Evolutionary conservation across 2,888 invertebrate genomes (phyloP).

Genomic region (Eumacrocentrus americanus): DNA sequence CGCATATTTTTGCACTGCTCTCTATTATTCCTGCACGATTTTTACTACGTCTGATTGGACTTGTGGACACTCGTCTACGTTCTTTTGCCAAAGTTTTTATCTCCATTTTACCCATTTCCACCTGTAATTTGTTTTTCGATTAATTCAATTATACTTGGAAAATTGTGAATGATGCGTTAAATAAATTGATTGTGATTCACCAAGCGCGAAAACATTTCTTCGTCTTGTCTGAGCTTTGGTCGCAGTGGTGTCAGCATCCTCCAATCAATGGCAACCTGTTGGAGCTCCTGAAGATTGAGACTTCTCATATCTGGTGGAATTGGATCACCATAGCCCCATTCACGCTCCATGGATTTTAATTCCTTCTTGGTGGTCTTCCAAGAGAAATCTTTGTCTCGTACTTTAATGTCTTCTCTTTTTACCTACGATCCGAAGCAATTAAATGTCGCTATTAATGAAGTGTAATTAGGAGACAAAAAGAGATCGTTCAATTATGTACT

Average conservation of each 20-base stretch:
- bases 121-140: constrained; percentile 46
- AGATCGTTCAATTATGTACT: constrained; percentile 59
- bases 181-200: constrained; percentile 36
- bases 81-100: constrained; percentile 75
- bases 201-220: constrained; percentile 78
- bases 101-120: constrained; percentile 82
- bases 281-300: constrained; percentile 77
- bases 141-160: background rate
- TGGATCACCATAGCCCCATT: constrained; percentile 77
- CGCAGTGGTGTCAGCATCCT: constrained; percentile 88
- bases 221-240: constrained; percentile 83
- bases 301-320: constrained; percentile 82
- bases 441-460: background rate
- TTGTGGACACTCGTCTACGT: constrained; percentile 70
- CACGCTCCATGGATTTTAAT: constrained; percentile 67
- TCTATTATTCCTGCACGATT: constrained; percentile 84
- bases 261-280: constrained; percentile 89
- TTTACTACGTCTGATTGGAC: constrained; percentile 77
- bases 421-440: constrained; percentile 62
- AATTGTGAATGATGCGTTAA: background rate
- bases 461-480: background rate
- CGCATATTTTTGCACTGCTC: constrained; percentile 75
- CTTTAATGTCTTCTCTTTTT: constrained; percentile 76
- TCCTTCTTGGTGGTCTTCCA: constrained; percentile 79
- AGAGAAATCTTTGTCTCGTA: constrained; percentile 76